These are phyloP conservation scores for Pelecanoides urinatrix DNA, from an alignment of 2,113 vertebrate species.

Conservation along the genomic window DNA sequence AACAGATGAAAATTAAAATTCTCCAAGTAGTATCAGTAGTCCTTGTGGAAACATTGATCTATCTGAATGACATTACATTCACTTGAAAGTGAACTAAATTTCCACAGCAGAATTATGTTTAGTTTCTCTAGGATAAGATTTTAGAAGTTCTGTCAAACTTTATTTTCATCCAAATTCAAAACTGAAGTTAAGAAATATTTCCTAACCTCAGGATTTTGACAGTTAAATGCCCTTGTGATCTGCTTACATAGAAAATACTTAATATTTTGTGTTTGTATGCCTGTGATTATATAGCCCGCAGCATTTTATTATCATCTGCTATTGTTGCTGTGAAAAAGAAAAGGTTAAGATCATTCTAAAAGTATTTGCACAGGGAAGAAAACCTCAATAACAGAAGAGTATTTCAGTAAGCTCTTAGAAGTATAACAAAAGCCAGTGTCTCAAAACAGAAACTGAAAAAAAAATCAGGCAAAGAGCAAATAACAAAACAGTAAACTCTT, in stretches of 20 bases:
- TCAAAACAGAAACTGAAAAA: background rate
- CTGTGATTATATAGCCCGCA: background rate
- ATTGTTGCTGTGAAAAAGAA: background rate
- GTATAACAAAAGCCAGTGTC: background rate
- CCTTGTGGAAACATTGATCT: background rate
- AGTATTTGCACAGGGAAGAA: background rate
- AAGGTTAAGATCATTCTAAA: background rate
- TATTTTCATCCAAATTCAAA: background rate
- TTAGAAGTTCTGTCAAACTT: background rate
- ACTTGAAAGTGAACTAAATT: background rate
- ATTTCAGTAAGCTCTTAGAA: background rate
- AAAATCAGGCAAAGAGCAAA: background rate
- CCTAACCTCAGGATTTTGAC: background rate
- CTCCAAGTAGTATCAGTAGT: background rate
- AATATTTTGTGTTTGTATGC: background rate
- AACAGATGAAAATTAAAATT: background rate
- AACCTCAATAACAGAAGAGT: background rate
- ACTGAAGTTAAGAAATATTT: background rate
- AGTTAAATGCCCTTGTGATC: background rate
- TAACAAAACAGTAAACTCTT: background rate
- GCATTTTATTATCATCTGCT: background rate
- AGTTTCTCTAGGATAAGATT: background rate
- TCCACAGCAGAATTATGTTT: background rate
- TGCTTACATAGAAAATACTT: background rate
- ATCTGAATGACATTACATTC: background rate